Evolutionary conservation across 2,797 vertebrate genomes (phyloP).

Genomic region (Rousettus madagascariensis): DNA sequence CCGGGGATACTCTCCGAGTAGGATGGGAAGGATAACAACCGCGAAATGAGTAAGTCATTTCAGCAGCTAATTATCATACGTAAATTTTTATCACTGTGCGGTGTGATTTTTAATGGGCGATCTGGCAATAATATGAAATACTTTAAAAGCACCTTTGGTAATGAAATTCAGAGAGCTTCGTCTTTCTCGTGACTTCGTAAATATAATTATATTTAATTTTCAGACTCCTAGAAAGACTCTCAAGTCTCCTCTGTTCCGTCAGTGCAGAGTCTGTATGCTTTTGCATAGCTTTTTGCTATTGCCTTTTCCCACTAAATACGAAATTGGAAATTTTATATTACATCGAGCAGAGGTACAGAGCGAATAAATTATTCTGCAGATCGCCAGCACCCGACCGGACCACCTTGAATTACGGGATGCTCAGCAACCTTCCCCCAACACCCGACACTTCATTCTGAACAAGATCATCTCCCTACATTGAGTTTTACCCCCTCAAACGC

Average conservation of each 20-base stretch:
- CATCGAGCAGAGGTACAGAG: not conserved
- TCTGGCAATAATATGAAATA: not conserved
- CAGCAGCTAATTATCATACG: not conserved
- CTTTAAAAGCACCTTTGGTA: not conserved
- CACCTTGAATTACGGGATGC: not conserved
- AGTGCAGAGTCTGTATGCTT: not conserved
- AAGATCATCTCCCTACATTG: rapidly evolving
- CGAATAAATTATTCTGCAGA: not conserved
- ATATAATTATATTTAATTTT: not conserved
- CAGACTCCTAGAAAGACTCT: not conserved
- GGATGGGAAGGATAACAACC: not conserved
- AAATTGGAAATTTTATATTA: not conserved
- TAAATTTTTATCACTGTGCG: not conserved
- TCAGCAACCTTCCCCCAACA: rapidly evolving
- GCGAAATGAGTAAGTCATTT: not conserved
- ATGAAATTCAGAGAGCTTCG: not conserved
- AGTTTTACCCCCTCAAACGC: not conserved
- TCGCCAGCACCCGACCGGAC: rapidly evolving
- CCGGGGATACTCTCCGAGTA: not conserved
- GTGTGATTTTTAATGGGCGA: not conserved
- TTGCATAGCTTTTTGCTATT: not conserved
- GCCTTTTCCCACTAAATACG: not conserved
- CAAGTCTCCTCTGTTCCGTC: not conserved
- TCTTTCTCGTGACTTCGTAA: not conserved
- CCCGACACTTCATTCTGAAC: rapidly evolving